phyloP scores from a whole-genome alignment of 2,113 vertebrate species.

The Meleagris gallopavo region DNA sequence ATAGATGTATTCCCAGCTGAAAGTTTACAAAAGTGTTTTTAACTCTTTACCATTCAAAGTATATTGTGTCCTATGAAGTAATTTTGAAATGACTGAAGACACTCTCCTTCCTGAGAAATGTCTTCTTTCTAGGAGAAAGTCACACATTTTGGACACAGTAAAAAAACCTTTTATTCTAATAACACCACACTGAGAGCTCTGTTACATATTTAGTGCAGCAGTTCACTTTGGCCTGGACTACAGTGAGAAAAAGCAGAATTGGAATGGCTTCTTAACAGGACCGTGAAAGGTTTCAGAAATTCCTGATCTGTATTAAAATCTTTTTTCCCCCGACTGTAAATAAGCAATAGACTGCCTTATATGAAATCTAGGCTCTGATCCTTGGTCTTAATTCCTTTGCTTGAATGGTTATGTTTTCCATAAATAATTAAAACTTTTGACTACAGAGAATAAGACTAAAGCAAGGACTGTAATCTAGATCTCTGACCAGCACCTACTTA shows the following conservation, averaged over 20 bases:
- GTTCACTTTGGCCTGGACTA: not conserved
- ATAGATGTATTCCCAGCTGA: not conserved
- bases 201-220: not conserved
- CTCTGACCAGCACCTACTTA: not conserved
- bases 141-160: not conserved
- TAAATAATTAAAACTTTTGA: conserved; percentile 11
- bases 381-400: not conserved
- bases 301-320: not conserved
- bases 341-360: not conserved
- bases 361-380: not conserved
- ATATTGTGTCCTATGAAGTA: not conserved
- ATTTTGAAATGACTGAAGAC: not conserved
- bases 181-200: not conserved
- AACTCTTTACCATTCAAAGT: not conserved
- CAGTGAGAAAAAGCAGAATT: not conserved
- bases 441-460: not conserved
- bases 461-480: not conserved
- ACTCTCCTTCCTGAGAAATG: not conserved
- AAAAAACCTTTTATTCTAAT: not conserved
- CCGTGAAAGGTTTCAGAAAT: conserved; percentile 1
- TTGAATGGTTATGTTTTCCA: not conserved
- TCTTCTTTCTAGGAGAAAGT: not conserved
- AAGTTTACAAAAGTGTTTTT: conserved; percentile 4
- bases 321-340: not conserved
- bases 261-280: not conserved